These are phyloP conservation scores for Ectropis grisescens DNA, from an alignment of 1,140 invertebrate genomes.

Conservation along the genomic window DNA sequence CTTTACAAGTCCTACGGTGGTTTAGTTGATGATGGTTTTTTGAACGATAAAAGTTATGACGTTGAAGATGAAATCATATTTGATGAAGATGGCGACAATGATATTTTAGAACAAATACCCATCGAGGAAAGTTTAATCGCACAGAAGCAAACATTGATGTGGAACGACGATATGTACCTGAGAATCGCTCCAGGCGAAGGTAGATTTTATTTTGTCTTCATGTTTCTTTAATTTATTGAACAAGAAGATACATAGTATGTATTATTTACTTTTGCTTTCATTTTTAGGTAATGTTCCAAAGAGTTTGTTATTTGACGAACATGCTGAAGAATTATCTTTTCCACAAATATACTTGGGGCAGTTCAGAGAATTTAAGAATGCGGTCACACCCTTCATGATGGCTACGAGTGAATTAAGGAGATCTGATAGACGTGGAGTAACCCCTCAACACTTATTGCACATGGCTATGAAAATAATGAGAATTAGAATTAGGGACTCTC, in stretches of 20 bases:
- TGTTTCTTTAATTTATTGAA: no score
- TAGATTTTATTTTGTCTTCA: no score
- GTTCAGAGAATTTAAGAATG: constrained; percentile 12
- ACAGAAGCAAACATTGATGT: constrained; percentile 14
- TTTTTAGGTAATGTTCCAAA: constrained; percentile 7
- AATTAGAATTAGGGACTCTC: constrained; percentile 10
- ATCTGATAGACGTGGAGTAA: constrained; percentile 14
- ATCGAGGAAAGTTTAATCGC: constrained; percentile 13
- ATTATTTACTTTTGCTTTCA: no score
- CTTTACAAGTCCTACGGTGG: constrained; percentile 14
- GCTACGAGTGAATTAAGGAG: constrained; percentile 15
- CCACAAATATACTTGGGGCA: constrained; percentile 13
- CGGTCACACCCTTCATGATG: constrained; percentile 12
- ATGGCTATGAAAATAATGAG: constrained; percentile 20
- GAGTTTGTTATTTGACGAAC: constrained; percentile 12
- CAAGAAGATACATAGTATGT: no score
- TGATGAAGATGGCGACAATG: no score
- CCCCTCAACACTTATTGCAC: constrained; percentile 17
- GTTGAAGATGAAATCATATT: no score
- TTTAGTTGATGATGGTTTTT: constrained; percentile 11
- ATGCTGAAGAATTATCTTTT: constrained; percentile 18
- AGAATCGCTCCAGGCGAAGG: constrained; percentile 8
- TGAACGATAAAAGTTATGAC: constrained; percentile 1
- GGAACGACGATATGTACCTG: constrained; percentile 11
- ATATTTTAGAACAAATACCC: constrained; percentile 11